These are phyloP conservation scores for Phylloscopus trochiloides DNA, from an alignment of 2,113 vertebrate species.

Conservation along the genomic window DNA sequence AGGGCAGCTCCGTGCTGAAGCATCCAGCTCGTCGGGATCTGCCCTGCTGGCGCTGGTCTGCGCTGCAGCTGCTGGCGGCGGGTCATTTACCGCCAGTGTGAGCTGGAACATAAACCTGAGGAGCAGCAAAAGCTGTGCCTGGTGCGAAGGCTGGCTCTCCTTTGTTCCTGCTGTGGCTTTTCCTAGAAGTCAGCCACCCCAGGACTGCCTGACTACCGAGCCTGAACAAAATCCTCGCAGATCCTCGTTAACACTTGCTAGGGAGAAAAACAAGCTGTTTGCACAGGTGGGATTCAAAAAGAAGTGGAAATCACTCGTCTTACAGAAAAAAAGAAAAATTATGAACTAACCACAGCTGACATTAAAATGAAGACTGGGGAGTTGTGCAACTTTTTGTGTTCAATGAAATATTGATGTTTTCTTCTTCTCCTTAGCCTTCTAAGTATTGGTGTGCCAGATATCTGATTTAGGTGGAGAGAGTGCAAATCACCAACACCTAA, in stretches of 20 bases:
- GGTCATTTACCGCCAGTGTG: rapidly evolving
- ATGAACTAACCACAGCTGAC: not conserved
- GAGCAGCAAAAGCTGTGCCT: not conserved
- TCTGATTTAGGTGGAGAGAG: not conserved
- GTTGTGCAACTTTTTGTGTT: not conserved
- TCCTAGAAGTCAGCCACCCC: slow-evolving; percentile 14
- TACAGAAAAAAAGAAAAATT: not conserved
- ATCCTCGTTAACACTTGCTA: not conserved
- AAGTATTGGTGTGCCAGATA: not conserved
- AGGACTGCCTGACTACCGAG: not conserved
- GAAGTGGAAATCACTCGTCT: not conserved
- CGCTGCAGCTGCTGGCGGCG: not conserved
- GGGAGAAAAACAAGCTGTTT: not conserved
- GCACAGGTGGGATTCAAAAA: not conserved
- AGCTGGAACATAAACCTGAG: not conserved
- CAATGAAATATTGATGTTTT: not conserved
- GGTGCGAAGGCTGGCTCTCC: not conserved
- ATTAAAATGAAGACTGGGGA: not conserved
- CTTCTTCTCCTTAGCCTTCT: slow-evolving; percentile 5
- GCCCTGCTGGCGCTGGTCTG: not conserved
- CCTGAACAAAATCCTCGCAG: not conserved
- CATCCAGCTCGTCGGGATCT: rapidly evolving
- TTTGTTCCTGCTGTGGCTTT: not conserved
- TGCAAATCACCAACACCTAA: not conserved
- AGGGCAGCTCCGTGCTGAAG: not conserved